Base-by-base conservation (phyloP, 2,113 vertebrate species). In the Aspidoscelis tigris region DNA sequence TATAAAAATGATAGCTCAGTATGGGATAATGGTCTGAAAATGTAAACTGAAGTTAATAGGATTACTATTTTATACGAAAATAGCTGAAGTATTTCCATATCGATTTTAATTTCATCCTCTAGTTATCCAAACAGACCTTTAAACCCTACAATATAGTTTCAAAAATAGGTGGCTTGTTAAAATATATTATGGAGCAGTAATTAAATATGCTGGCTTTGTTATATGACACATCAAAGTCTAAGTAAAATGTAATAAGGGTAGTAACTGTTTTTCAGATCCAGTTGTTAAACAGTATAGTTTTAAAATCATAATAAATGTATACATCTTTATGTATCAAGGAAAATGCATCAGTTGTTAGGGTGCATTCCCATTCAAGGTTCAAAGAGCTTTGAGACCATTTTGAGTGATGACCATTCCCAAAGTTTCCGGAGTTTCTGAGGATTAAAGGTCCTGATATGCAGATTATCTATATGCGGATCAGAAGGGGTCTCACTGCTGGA, bases 1-100 rank as follows among this genome's bases (percentile, higher is more conserved):
- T 20, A 47, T 72, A 78, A 84, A 78, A 84, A 72, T 78, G 64
- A 84, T 78, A 78, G 83, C 53, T 84, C 68, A 78, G 72, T 84
- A 78, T 84, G 68, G 53, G 76, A n/a, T 78, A 78, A 72, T 50
- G 44, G 11, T 76, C 78, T 64, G 78, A 64, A 76, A 78, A 78
- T 50, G 18, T 72, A 78, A 84, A 84, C 53, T 72, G 24, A 33
- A 44, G 53, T 33, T 78, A 84, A 78, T 78, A 78, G 66, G 76
- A 22, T 84, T 78, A 33, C 33, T 58, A 69, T 77, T 72, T 72
- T 78, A 84, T 16, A 78, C 64, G 83, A 78, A 84, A 84, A 78
- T 72, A 78, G 76, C 66, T 78, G 26, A 78, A 77, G 14, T 41
- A 78, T 78, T 78, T 78, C 66, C 26, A 47, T 61, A 33, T 78